These are phyloP conservation scores for Sinohyriopsis cumingii DNA, from an alignment of 2,888 invertebrate genomes.

Conservation along the genomic window DNA sequence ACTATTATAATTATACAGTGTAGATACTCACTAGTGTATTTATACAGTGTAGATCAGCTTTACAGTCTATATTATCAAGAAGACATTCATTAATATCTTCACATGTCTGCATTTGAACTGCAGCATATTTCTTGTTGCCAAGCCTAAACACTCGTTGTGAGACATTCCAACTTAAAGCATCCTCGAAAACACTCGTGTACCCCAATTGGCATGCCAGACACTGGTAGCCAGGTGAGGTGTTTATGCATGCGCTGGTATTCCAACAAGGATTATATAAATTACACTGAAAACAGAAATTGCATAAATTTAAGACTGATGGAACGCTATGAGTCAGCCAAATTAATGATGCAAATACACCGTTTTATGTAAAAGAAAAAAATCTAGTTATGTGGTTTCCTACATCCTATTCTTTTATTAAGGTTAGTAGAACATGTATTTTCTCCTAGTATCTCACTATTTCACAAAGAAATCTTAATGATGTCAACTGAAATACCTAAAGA, in stretches of 20 bases:
- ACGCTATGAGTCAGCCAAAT: too few relatives aligned
- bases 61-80: slow-evolving; percentile 47
- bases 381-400: too few relatives aligned
- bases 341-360: too few relatives aligned
- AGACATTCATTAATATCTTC: slow-evolving; percentile 43
- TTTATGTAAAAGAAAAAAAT: too few relatives aligned
- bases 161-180: slow-evolving; percentile 35
- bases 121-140: slow-evolving; percentile 22
- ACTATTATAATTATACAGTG: slow-evolving; percentile 50
- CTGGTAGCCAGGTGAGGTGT: slow-evolving; percentile 50
- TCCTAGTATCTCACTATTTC: too few relatives aligned
- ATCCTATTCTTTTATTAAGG: too few relatives aligned
- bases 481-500: too few relatives aligned
- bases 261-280: slow-evolving; percentile 27
- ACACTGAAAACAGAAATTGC: slow-evolving; percentile 25
- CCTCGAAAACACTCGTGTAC: slow-evolving; percentile 42
- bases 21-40: slow-evolving; percentile 47
- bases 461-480: too few relatives aligned
- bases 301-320: too few relatives aligned
- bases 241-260: slow-evolving; percentile 29
- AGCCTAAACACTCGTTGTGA: slow-evolving; percentile 35
- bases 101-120: slow-evolving; percentile 30
- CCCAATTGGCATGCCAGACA: slow-evolving; percentile 44
- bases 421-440: too few relatives aligned
- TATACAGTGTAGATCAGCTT: slow-evolving; percentile 40